Conservation (phyloP, 64 coral and sea anemone genomes). For the Hydrozoanthus tunicans region DNA sequence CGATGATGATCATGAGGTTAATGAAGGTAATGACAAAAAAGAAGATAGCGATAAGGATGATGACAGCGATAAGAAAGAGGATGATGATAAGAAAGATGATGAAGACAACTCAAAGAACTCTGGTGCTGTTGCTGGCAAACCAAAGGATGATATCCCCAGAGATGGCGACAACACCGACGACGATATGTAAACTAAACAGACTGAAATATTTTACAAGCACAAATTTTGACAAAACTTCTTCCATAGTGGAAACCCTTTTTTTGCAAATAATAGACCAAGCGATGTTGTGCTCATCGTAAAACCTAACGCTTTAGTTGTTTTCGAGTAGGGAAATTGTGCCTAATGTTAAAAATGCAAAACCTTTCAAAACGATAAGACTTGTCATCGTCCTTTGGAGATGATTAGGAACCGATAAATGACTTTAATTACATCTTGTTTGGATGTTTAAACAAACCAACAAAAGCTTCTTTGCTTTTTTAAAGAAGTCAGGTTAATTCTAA, state of each 20-base stretch:
- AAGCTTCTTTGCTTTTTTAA: constrained; percentile 9
- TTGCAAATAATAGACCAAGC: background rate
- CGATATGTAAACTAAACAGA: constrained; percentile 26
- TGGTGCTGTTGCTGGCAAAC: constrained; percentile 33
- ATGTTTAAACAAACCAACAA: background rate
- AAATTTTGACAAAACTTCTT: constrained; percentile 1
- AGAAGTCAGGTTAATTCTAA: background rate
- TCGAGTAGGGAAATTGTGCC: background rate
- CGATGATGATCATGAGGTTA: constrained; percentile 33
- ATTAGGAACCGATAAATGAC: background rate
- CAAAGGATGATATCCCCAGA: constrained; percentile 29
- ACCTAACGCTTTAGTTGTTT: background rate
- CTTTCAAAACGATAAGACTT: background rate
- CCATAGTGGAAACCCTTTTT: background rate
- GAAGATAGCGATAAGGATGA: constrained; percentile 4
- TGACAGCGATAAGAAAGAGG: constrained; percentile 28
- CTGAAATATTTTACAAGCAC: background rate
- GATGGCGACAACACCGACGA: constrained; percentile 37
- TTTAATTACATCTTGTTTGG: background rate
- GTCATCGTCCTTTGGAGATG: background rate
- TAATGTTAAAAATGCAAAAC: background rate
- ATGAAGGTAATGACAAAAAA: constrained; percentile 8
- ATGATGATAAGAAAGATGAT: constrained; percentile 35
- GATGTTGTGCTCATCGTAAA: background rate
- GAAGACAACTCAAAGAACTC: background rate